These are phyloP conservation scores for Drosophila quadrilineata DNA, from an alignment of 1,140 invertebrate species.

Conservation along the genomic window DNA sequence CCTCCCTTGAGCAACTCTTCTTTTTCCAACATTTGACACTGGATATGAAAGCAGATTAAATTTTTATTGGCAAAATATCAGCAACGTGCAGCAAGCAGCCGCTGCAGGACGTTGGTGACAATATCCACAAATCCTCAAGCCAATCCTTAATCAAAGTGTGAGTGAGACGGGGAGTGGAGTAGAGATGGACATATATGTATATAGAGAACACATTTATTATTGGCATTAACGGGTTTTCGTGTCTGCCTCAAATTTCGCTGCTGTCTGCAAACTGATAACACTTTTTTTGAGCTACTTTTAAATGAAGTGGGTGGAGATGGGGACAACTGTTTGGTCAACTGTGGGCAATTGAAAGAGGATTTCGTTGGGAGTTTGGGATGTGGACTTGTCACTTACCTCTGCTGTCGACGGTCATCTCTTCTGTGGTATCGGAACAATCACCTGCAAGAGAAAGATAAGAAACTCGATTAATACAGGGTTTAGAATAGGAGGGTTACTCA, in stretches of 20 bases:
- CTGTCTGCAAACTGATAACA: conserved; percentile 53
- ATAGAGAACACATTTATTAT: conserved; percentile 66
- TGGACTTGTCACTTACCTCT: conserved; percentile 62
- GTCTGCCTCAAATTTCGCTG: conserved; percentile 41
- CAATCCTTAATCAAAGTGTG: no score
- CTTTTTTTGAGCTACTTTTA: conserved; percentile 35
- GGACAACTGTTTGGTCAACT: no score
- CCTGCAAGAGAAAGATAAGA: conserved; percentile 36
- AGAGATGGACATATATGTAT: neutral
- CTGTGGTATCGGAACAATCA: conserved; percentile 80
- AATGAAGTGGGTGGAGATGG: neutral
- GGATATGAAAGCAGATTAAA: conserved; percentile 65
- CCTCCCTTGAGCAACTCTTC: neutral
- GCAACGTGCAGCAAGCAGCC: conserved; percentile 19
- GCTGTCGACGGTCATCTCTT: conserved; percentile 81
- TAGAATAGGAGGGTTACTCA: neutral
- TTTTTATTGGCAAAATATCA: conserved; percentile 79
- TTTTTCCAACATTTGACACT: no score
- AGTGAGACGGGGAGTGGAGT: neutral
- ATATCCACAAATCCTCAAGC: no score
- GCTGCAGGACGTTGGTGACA: no score
- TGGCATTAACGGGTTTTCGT: conserved; percentile 73
- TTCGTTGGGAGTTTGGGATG: neutral
- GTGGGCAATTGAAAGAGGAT: no score
- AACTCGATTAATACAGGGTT: neutral